Base-by-base conservation (phyloP, 2,797 vertebrate species). In the Carduelis carduelis region DNA sequence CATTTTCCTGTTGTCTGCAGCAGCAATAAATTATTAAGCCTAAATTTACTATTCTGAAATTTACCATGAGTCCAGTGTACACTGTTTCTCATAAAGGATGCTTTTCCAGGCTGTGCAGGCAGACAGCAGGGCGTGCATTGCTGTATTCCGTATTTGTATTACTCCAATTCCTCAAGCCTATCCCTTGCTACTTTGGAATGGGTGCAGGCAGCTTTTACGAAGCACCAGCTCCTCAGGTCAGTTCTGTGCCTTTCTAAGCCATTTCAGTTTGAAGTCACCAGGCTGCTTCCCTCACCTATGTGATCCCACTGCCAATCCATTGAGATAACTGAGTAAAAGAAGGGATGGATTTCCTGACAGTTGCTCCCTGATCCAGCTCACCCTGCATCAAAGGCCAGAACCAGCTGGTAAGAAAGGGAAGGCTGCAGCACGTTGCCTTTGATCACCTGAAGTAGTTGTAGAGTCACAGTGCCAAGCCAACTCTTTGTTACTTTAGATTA, bases 281-380 rank as follows among this genome's bases (percentile, higher is more conserved):
- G 47, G 27, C 7, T 90, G 21, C n/a, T 61, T 71, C 64, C 66
- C 59, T 69, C 39, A 57, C 32, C 43, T 64, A 4, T 5, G 27
- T 7, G 35, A 70, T 63, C 37, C 47, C 16, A 23, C 21, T 23
- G 8, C 1, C 0, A 89, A 68, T 64, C 46, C 41, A 27, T 55
- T 81, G 39, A 30, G 50, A 6, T 5, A 39, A 88, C 12, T 1
- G 28, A 89, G 23, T 4, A 65, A n/a, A 57, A 64, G 28, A 57
- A 49, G 12, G n/a, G 21, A 55, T n/a, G 14, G 43, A 24, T 50
- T 79, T 79, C 63, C 46, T 0, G 0, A 44, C 43, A 66, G 35
- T 3, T 1, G 5, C 14, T 46, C 66, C 61, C n/a, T 53, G 32
- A 74, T 41, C 13, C 28, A 65, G 56, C 47, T 93, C 28, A 27